Evolutionary conservation across 1,140 invertebrate species (phyloP), one percentile per base, ranked within the genome.

Genomic region (Macrotrachela quadricornifera): DNA sequence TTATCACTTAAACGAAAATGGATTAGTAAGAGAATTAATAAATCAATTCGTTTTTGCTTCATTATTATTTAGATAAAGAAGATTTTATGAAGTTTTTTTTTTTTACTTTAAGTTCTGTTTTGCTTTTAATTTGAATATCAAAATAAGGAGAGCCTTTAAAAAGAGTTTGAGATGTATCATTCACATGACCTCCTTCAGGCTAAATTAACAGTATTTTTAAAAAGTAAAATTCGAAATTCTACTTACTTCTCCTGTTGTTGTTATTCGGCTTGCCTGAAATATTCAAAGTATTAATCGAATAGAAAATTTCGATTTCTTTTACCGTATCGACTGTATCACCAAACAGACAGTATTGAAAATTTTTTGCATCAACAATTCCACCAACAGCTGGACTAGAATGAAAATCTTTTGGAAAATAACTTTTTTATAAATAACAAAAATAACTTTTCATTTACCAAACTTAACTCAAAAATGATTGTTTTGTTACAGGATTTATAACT

Each of bases 271-370:
- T 4, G 21, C 21, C 21, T 30, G 8, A 8, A 30, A 30, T 30
- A 8, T 4, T 30, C 2, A 2, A 30, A n/a, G n/a, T n/a, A n/a
- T n/a, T n/a, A n/a, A n/a, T n/a, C n/a, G n/a, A n/a, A n/a, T n/a
- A n/a, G n/a, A n/a, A n/a, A n/a, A n/a, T n/a, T n/a, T n/a, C n/a
- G n/a, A n/a, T n/a, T n/a, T n/a, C n/a, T n/a, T n/a, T 30, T 0
- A 71, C 70, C 15, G 70, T 72, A 56, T 73, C 73, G 0, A 74
- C 73, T 1, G 84, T 85, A 63, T 90, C 85, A 0, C 85, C 85
- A 79, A 75, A 75, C 18, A 75, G 64, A 59, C 72, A 75, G 55
- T 73, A 75, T 57, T 75, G 64, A 0, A 73, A 73, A 63, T 73
- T 74, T 55, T 71, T 68, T 16, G 63, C 62, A 6, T 74, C 74